phyloP scores from a whole-genome alignment of 2,888 invertebrate genomes.

The Pyrgus malvae region DNA sequence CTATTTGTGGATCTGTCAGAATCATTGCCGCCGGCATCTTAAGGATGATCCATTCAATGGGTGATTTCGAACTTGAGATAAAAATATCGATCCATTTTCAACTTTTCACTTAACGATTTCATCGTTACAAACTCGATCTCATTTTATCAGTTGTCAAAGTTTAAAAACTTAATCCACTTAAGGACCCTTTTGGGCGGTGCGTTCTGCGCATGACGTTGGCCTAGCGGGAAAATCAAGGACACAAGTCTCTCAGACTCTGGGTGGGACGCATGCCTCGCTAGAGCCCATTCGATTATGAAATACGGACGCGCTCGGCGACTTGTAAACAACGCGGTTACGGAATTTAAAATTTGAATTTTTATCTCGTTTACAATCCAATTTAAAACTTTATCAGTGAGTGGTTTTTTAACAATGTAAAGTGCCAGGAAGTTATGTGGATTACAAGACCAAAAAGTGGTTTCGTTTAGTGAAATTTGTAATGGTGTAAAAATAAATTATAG shows the following conservation, averaged over 20 bases:
- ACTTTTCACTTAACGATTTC: conserved; percentile 65
- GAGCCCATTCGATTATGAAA: conserved; percentile 53
- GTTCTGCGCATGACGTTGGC: conserved; percentile 73
- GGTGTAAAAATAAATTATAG: conserved; percentile 3
- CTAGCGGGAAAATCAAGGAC: conserved; percentile 76
- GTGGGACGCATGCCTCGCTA: conserved; percentile 49
- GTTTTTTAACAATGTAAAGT: conserved; percentile 15
- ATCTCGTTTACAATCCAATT: neutral
- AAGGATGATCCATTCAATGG: neutral
- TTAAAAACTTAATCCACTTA: conserved; percentile 80
- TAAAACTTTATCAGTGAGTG: neutral
- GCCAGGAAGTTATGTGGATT: conserved; percentile 28
- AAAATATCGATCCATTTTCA: conserved; percentile 7
- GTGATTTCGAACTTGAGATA: neutral
- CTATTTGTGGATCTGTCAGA: no score
- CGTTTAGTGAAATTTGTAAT: conserved; percentile 27
- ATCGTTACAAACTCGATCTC: conserved; percentile 71
- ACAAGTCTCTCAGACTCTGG: conserved; percentile 55
- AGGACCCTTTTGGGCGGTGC: conserved; percentile 68
- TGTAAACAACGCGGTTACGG: conserved; percentile 46
- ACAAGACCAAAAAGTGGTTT: conserved; percentile 26
- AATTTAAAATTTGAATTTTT: conserved; percentile 16
- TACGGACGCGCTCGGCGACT: conserved; percentile 59
- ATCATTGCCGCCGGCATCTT: neutral
- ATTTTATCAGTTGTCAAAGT: conserved; percentile 79